Conservation (phyloP, 2,888 invertebrate species). For the Macrophya alboannulata region DNA sequence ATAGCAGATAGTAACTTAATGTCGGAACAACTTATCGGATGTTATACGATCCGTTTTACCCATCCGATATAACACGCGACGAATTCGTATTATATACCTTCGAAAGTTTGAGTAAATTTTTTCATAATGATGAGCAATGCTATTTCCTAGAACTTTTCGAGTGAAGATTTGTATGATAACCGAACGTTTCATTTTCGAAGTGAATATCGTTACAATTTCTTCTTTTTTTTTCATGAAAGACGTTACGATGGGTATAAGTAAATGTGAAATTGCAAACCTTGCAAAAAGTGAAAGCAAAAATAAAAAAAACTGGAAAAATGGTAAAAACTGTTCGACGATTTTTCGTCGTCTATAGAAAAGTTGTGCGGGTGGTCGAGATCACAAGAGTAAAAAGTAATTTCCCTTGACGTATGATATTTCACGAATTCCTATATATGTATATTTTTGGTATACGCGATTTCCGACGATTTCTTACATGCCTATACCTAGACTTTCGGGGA, state of each 20-base stretch:
- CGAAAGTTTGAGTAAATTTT: no score
- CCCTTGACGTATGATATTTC: slow-evolving; percentile 16
- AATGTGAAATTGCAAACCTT: neutral
- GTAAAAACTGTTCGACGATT: neutral
- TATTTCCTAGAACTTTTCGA: no score
- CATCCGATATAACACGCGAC: no score
- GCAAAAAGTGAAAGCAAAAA: no score
- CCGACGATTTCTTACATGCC: neutral
- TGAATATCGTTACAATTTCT: no score
- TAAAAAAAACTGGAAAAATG: no score
- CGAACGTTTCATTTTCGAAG: no score
- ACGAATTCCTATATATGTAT: neutral
- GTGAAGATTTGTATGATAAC: no score
- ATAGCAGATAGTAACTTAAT: neutral
- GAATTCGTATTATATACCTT: no score
- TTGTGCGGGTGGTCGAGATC: neutral
- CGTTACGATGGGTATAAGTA: no score
- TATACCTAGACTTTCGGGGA: neutral
- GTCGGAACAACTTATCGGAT: neutral
- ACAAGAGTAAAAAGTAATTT: neutral
- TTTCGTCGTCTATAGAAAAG: neutral
- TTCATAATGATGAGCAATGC: no score
- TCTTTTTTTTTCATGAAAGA: no score
- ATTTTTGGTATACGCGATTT: neutral
- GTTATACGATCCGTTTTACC: neutral